Base-by-base conservation (phyloP, 2,797 vertebrate genomes). In the Peromyscus melanophrys region DNA sequence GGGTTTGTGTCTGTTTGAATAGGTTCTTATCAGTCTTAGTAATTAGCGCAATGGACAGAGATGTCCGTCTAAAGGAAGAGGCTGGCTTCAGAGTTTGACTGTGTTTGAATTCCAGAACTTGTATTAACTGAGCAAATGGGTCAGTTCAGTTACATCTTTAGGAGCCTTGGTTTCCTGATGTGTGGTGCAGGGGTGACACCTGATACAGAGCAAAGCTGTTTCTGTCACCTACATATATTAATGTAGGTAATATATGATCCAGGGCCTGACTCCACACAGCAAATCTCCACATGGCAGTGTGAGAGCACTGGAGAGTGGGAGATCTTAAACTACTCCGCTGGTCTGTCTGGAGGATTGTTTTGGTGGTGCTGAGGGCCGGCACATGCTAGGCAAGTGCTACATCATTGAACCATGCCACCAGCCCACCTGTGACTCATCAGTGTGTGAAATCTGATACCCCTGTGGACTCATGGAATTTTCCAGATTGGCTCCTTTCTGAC, bases 41-140 rank as follows among this genome's bases (percentile, higher is more conserved):
- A 82, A 73, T 4, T 95, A 89, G 27, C 77, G 0, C 43, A 86
- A 55, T 61, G 3, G 29, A 13, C 34, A 93, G 80, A 61, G 29
- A 27, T 31, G 0, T 23, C 73, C 43, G 63, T 63, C 14, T 87
- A 87, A 40, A 65, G 65, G 67, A 13, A 57, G 37, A 84, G 0
- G 14, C 34, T 25, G 57, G 17, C 40, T 92, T 86, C 91, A 61
- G 49, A 82, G 25, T 89, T 90, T 34, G 63, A 67, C 25, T 57
- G 12, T 21, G 29, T 65, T 84, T 90, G 37, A 81, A 76, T 90
- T 88, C 27, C 16, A 96, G 37, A 19, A 78, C 17, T 78, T 95
- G 10, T 67, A 34, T 57, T 77, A 86, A 82, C 82, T 77, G 59
- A 19, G 40, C 11, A 57, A 89, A 65, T 75, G 82, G 88, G 67